Conservation (phyloP, 2,888 invertebrate species). For the Elegia similella region DNA sequence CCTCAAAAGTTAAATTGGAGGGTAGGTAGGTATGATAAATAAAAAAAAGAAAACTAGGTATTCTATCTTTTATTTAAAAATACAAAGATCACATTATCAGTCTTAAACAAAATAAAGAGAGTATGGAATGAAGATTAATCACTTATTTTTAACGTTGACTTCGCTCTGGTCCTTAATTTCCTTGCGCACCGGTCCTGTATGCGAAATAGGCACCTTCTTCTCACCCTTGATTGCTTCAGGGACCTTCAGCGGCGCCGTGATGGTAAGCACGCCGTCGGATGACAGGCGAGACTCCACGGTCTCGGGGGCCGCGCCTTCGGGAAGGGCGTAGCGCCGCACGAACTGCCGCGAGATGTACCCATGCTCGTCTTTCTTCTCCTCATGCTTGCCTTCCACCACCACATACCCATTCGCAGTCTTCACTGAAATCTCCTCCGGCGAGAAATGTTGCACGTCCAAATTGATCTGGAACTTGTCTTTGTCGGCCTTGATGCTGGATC, state of each 20-base stretch:
- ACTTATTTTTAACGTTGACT: constrained; percentile 21
- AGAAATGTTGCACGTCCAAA: constrained; percentile 88
- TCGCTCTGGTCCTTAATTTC: constrained; percentile 43
- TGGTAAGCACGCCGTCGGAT: constrained; percentile 86
- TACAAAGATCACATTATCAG: constrained; percentile 53
- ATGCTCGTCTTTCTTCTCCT: constrained; percentile 86
- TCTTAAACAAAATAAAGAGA: constrained; percentile 1
- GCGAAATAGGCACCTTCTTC: constrained; percentile 45
- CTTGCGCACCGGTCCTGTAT: constrained; percentile 56
- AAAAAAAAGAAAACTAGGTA: too few relatives aligned
- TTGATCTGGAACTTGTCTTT: constrained; percentile 84
- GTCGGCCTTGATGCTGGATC: constrained; percentile 74
- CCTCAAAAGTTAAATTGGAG: too few relatives aligned
- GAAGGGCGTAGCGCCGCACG: constrained; percentile 86
- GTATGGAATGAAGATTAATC: not conserved
- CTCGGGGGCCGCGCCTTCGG: constrained; percentile 84
- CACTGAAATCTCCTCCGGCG: constrained; percentile 87
- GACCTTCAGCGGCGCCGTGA: constrained; percentile 81
- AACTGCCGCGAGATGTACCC: constrained; percentile 88
- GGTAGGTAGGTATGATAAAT: too few relatives aligned
- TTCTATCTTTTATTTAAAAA: constrained; percentile 19
- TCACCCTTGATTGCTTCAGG: constrained; percentile 44
- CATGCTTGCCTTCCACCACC: constrained; percentile 88
- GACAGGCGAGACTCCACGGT: constrained; percentile 86
- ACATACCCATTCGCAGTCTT: constrained; percentile 86